These are phyloP conservation scores for Penaeus vannamei DNA, from an alignment of 1,140 invertebrate genomes.

Conservation along the genomic window DNA sequence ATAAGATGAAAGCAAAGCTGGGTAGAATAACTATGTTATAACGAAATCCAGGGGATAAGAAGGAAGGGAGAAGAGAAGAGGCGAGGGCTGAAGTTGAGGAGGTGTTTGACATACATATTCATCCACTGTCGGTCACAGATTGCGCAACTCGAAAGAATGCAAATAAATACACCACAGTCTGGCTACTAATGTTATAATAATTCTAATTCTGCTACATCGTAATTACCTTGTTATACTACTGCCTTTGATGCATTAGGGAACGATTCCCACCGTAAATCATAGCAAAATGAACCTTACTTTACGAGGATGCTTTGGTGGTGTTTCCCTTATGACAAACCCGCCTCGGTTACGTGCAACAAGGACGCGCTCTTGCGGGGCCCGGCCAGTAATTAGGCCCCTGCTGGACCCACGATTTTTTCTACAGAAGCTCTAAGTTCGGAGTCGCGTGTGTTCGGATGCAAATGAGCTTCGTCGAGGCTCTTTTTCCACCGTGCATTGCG, in stretches of 20 bases:
- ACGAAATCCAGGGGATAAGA: background rate
- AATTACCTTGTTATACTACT: slow-evolving; percentile 19
- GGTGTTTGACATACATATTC: background rate
- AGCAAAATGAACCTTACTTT: slow-evolving; percentile 13
- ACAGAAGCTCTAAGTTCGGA: slow-evolving; percentile 24
- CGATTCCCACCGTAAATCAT: slow-evolving; percentile 30
- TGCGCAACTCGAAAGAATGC: too few relatives aligned
- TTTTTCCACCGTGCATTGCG: slow-evolving; percentile 27
- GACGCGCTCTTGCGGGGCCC: background rate
- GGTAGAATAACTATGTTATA: background rate
- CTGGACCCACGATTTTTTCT: slow-evolving; percentile 6
- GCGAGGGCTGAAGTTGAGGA: background rate
- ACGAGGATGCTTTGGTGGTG: slow-evolving; percentile 14
- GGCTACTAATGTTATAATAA: slow-evolving; percentile 26
- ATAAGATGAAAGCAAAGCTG: background rate
- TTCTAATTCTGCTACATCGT: slow-evolving; percentile 26
- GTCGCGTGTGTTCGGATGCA: slow-evolving; percentile 23
- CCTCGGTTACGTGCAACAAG: background rate
- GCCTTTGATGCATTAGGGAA: slow-evolving; percentile 27
- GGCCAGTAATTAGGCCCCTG: slow-evolving; percentile 14
- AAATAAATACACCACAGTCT: slow-evolving; percentile 8
- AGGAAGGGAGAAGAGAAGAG: background rate
- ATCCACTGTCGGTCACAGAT: too few relatives aligned
- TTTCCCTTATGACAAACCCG: background rate
- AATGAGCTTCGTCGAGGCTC: background rate